Base-by-base conservation (phyloP, 2,888 invertebrate genomes). In the Drosophila anomalata region DNA sequence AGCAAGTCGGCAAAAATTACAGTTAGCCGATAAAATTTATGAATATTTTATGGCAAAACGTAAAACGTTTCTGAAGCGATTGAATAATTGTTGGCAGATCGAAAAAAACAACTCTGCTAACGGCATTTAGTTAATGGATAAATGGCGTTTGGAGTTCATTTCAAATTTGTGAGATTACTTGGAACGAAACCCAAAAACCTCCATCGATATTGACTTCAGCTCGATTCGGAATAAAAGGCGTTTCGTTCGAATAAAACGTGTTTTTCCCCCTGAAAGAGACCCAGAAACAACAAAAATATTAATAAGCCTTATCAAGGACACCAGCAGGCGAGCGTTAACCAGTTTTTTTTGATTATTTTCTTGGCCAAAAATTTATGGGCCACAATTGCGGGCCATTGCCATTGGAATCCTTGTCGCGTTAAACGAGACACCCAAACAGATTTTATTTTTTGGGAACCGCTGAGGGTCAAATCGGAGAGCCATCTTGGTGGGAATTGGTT, bases 311-410 rank as follows among this genome's bases (percentile, higher is more conserved):
- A 77, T 78, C 87, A 83, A 83, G 82, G 82, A 83, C 82, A 83
- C 39, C 33, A 47, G 54, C 70, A 57, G 75, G 69, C 67, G 62
- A 72, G 60, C 56, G 53, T 50, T 51, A 83, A 86, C 82, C 84
- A 78, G 82, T 82, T 83, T 79, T 44, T 44, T 22, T 44, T 52
- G 33, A 2, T 29, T 50, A 3, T 52, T 33, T 33, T 22, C 8
- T 58, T 52, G 63, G 67, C 53, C 65, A 29, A 47, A 61, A 86
- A 86, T 80, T 83, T 82, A 80, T 78, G 73, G 84, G 14, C 72
- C 77, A 42, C 77, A 80, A 76, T 80, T 77, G 75, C 78, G 56
- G 82, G 87, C 84, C 78, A 82, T 79, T 82, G 82, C 77, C 87
- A 83, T 86, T 80, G 87, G 78, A 73, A 80, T 83, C 82, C 82